A percentile compares a stretch with the other conserved stretches of the same genome.
Conservation (phyloP, 2,113 vertebrate species). For the Motacilla alba region DNA sequence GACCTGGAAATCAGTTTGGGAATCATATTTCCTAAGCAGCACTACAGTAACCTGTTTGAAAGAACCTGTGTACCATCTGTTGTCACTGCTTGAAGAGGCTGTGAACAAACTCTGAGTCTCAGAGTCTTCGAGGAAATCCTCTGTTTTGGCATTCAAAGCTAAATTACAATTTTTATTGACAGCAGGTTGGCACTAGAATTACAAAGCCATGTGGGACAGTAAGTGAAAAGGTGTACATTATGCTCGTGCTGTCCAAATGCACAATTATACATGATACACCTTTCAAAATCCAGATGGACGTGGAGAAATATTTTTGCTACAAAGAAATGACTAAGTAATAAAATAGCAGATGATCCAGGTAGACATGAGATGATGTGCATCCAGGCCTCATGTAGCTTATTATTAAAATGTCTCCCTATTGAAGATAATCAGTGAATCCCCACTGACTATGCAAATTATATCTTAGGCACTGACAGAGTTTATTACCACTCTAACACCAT, state of each 20-base stretch:
- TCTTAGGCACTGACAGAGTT: neutral
- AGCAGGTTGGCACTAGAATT: neutral
- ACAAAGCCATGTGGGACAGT: neutral
- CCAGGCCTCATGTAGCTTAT: neutral
- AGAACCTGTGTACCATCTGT: neutral
- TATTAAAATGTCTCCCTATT: neutral
- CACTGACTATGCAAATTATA: neutral
- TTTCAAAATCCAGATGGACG: neutral
- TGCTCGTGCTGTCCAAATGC: neutral
- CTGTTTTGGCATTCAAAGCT: neutral
- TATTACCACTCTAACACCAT: neutral
- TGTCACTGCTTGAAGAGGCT: neutral
- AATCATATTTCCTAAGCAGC: neutral
- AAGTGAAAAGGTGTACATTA: neutral
- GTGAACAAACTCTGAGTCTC: neutral
- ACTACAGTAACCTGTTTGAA: neutral
- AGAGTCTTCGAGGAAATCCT: neutral
- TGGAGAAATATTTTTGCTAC: slow-evolving; percentile 21
- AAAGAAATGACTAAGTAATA: neutral
- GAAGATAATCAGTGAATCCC: neutral
- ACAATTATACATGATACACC: neutral
- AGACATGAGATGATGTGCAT: neutral
- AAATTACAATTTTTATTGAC: neutral
- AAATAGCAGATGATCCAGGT: neutral
- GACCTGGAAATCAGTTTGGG: neutral